phyloP scores from a whole-genome alignment of 2,888 invertebrate species.

The Pristionchus exspectatus region DNA sequence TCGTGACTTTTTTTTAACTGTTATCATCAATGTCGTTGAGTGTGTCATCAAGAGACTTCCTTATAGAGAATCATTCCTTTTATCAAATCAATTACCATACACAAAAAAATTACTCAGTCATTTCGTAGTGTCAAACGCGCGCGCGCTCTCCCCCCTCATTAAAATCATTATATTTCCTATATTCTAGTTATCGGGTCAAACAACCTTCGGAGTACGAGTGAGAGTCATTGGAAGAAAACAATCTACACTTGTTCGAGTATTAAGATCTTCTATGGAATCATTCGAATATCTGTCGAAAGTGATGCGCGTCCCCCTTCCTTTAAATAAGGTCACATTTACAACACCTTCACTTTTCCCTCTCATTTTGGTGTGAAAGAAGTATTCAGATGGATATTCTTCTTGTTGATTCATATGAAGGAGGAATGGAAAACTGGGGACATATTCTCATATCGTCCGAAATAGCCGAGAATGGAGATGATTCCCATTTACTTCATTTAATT shows the following conservation, averaged over 20 bases:
- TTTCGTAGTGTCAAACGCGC: too few species aligned
- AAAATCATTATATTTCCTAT: background rate
- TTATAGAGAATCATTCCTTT: too few species aligned
- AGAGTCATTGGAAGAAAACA: constrained; percentile 61
- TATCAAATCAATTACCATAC: too few species aligned
- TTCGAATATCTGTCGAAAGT: constrained; percentile 66
- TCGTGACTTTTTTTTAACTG: too few species aligned
- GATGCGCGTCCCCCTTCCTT: constrained; percentile 65
- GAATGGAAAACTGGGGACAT: constrained; percentile 73
- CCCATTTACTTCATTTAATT: constrained; percentile 66
- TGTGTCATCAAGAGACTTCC: too few species aligned
- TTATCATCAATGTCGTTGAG: too few species aligned
- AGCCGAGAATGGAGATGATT: constrained; percentile 64
- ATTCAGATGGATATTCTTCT: constrained; percentile 66
- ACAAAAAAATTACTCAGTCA: too few species aligned
- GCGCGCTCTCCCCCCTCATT: too few species aligned
- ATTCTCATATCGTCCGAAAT: constrained; percentile 61
- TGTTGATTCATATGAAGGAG: constrained; percentile 68
- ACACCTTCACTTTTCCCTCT: too few species aligned
- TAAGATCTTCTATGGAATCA: constrained; percentile 64
- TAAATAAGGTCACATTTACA: constrained; percentile 64
- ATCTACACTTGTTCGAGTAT: constrained; percentile 60
- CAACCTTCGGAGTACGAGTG: constrained; percentile 69
- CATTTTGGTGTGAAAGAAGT: background rate
- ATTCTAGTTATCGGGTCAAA: constrained; percentile 66